These are phyloP conservation scores for Halocaridina rubra DNA, from an alignment of 2,888 invertebrate species.

Conservation along the genomic window DNA sequence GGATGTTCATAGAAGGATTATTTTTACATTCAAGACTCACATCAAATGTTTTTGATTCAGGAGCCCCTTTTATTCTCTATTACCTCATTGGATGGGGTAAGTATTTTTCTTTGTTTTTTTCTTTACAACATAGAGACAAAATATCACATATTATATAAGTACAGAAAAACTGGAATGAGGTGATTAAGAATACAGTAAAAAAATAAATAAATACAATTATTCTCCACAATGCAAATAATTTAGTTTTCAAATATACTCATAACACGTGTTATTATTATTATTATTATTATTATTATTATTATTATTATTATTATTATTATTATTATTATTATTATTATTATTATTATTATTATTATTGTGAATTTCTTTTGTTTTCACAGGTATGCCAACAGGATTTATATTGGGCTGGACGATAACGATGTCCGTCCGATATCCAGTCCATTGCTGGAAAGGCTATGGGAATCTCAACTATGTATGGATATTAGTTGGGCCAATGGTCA, in stretches of 20 bases:
- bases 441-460: slow-evolving; percentile 67
- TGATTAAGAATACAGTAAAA: no score
- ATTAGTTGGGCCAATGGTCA: slow-evolving; percentile 67
- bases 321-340: not conserved
- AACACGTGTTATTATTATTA: no score
- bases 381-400: slow-evolving; percentile 70
- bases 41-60: slow-evolving; percentile 72
- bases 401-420: slow-evolving; percentile 70
- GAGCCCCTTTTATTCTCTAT: slow-evolving; percentile 72
- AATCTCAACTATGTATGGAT: slow-evolving; percentile 67
- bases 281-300: not conserved
- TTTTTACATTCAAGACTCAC: slow-evolving; percentile 71
- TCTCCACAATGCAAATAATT: no score
- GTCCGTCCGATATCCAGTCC: slow-evolving; percentile 60
- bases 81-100: slow-evolving; percentile 74
- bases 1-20: slow-evolving; percentile 74
- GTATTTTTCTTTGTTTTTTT: slow-evolving; percentile 60
- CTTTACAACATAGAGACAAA: no score
- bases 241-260: no score
- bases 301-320: not conserved
- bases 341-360: not conserved
- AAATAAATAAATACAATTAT: no score
- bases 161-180: no score
- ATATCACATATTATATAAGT: no score
- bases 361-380: slow-evolving; percentile 65